Evolutionary conservation across 2,113 vertebrate species (phyloP).

Genomic region (Acrocephalus kingi): DNA sequence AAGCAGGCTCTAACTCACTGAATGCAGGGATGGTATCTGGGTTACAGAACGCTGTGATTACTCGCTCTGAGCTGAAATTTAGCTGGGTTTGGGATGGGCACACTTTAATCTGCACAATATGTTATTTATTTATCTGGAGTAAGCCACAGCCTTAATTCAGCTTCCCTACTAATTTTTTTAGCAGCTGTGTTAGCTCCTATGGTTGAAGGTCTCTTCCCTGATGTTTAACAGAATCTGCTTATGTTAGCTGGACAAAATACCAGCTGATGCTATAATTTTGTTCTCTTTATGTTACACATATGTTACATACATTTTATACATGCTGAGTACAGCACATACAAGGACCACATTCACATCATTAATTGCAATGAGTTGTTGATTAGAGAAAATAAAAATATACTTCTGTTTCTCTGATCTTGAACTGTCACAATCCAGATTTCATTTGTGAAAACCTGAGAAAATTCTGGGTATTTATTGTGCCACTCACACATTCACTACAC

Average conservation of each 20-base stretch:
- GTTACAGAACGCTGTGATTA: slow-evolving; percentile 4
- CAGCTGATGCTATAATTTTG: background rate
- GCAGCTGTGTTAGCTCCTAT: background rate
- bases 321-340: background rate
- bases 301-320: background rate
- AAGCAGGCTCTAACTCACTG: slow-evolving; percentile 9
- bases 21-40: background rate
- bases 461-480: background rate
- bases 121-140: background rate
- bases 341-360: background rate
- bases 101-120: slow-evolving; percentile 2
- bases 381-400: background rate
- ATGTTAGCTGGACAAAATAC: background rate
- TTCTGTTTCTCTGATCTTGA: background rate
- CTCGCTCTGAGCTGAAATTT: slow-evolving; percentile 19
- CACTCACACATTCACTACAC: background rate
- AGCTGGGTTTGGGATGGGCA: background rate
- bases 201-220: background rate
- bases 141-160: background rate
- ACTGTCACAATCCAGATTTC: background rate
- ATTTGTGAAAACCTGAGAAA: background rate
- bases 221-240: slow-evolving; percentile 6
- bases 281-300: background rate
- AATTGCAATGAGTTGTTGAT: background rate
- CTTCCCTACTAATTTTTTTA: slow-evolving; percentile 25